These are phyloP conservation scores for Marisa cornuarietis DNA, from an alignment of 1,140 invertebrate species.

Conservation along the genomic window DNA sequence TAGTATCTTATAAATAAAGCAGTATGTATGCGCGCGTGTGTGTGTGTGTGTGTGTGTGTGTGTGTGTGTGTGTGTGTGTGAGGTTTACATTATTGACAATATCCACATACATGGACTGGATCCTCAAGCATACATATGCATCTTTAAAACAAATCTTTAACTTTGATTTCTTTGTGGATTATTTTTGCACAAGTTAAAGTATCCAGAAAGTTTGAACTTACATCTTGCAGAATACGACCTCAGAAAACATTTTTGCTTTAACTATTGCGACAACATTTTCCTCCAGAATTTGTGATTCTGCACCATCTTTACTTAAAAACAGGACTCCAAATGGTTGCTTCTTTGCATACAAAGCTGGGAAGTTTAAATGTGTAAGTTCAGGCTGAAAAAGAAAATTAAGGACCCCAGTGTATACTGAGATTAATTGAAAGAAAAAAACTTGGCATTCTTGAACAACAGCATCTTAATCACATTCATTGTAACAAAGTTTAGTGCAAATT, in stretches of 20 bases:
- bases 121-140: no score
- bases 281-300: conserved; percentile 1
- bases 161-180: no score
- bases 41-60: not conserved
- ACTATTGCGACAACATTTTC: conserved; percentile 16
- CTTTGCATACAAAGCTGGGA: conserved; percentile 35
- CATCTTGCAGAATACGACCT: conserved; percentile 34
- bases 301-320: conserved; percentile 19
- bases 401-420: not conserved
- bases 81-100: not conserved
- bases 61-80: conserved; percentile 1
- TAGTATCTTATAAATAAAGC: not conserved
- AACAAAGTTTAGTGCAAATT: not conserved
- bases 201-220: not conserved
- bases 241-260: conserved; percentile 4
- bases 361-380: conserved; percentile 37
- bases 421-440: not conserved
- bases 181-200: no score
- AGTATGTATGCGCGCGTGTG: conserved; percentile 4
- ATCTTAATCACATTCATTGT: not conserved
- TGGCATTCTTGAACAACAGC: not conserved
- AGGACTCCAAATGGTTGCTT: conserved; percentile 34
- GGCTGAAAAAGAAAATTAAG: conserved; percentile 31
- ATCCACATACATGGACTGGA: no score
- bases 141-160: no score